Percentiles rank a stretch among this genome's conserved stretches.
These are phyloP conservation scores for Indicator maculatus DNA, from an alignment of 2,113 vertebrate genomes.

Conservation along the genomic window DNA sequence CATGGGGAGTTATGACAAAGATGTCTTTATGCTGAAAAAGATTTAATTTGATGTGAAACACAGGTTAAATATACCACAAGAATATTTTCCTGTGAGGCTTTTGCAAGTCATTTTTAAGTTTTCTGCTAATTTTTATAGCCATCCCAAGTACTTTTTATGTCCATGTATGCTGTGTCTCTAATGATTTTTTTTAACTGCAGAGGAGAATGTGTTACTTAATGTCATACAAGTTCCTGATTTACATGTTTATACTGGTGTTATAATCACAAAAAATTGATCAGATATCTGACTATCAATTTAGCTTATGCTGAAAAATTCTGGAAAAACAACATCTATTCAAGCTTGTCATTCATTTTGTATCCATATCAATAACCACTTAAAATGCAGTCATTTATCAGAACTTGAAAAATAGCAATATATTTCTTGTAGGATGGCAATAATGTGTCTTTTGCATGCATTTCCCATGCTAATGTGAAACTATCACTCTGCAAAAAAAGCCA, in stretches of 20 bases:
- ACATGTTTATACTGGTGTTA: constrained; percentile 35
- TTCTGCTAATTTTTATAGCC: background rate
- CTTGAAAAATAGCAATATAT: constrained; percentile 44
- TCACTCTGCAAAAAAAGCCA: constrained; percentile 12
- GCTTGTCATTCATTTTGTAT: constrained; percentile 41
- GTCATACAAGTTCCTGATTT: constrained; percentile 30
- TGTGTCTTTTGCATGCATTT: background rate
- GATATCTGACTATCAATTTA: constrained; percentile 57
- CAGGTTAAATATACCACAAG: background rate
- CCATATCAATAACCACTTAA: constrained; percentile 39
- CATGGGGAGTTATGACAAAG: background rate
- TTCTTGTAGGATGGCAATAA: constrained; percentile 29
- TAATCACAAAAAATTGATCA: constrained; percentile 56
- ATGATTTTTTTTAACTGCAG: background rate
- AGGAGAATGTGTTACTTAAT: background rate
- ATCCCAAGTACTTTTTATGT: background rate
- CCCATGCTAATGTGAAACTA: constrained; percentile 33
- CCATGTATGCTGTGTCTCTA: background rate
- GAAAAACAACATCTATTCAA: constrained; percentile 41
- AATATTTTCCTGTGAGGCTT: background rate
- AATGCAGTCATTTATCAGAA: constrained; percentile 36
- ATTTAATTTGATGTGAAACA: background rate
- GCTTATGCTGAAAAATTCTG: constrained; percentile 39
- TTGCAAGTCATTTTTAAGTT: background rate
- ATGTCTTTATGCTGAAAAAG: background rate